Percentiles rank a stretch among this genome's conserved stretches.
These are phyloP conservation scores for Geococcyx californianus DNA, from an alignment of 2,113 vertebrate genomes.

Conservation along the genomic window DNA sequence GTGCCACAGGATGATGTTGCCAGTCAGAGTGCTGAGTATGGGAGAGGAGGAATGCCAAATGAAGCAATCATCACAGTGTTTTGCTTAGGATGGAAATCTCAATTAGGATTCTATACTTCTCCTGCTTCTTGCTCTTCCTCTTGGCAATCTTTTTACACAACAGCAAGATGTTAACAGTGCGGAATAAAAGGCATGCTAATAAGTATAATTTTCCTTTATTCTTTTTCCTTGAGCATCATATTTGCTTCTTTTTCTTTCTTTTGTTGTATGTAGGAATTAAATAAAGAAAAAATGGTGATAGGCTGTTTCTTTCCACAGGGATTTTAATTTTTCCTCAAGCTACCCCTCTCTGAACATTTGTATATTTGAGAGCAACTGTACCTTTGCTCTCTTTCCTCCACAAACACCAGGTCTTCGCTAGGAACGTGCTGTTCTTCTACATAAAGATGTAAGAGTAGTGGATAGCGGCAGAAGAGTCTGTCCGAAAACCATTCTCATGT, in stretches of 20 bases:
- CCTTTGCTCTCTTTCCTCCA: not conserved
- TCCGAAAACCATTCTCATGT: not conserved
- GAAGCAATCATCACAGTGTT: not conserved
- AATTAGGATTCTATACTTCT: not conserved
- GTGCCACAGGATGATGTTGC: not conserved
- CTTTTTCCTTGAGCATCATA: not conserved
- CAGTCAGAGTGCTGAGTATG: constrained; percentile 3
- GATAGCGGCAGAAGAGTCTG: not conserved
- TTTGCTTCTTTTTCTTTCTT: not conserved
- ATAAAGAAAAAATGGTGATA: not conserved
- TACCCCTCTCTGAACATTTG: not conserved
- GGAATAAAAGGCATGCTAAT: not conserved
- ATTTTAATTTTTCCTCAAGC: not conserved
- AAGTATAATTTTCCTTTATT: not conserved
- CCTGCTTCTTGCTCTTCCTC: not conserved
- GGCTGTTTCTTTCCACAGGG: not conserved
- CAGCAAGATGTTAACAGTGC: not conserved
- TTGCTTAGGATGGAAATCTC: not conserved
- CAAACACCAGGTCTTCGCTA: not conserved
- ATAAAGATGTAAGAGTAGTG: not conserved
- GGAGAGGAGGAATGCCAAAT: not conserved
- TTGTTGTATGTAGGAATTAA: not conserved
- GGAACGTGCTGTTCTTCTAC: not conserved
- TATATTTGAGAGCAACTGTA: not conserved
- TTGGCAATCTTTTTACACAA: constrained; percentile 1